phyloP scores from a whole-genome alignment of 1,140 invertebrate species.

The Macrocentrus cingulum region DNA sequence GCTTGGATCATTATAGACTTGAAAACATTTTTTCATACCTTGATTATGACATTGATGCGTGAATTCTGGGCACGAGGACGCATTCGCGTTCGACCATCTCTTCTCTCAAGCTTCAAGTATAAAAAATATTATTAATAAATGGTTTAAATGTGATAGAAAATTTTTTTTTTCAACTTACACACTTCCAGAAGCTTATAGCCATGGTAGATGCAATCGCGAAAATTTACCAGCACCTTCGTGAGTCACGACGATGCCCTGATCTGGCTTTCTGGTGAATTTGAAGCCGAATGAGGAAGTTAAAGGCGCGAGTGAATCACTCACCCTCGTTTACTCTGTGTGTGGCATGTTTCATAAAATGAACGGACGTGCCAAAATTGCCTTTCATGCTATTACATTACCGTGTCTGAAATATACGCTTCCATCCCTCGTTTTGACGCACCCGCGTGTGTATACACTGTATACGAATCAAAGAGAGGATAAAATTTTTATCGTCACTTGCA shows the following conservation, averaged over 20 bases:
- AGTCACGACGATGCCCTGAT: slow-evolving; percentile 6
- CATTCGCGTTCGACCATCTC: background rate
- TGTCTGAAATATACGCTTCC: slow-evolving; percentile 1
- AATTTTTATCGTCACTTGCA: slow-evolving; percentile 20
- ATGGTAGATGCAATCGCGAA: slow-evolving; percentile 15
- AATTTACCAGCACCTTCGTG: slow-evolving; percentile 9
- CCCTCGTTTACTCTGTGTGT: slow-evolving; percentile 6
- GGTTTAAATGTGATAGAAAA: background rate
- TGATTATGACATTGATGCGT: background rate
- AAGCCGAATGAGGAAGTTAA: slow-evolving; percentile 7
- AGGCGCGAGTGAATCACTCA: slow-evolving; percentile 4
- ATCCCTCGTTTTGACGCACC: background rate
- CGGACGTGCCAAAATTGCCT: slow-evolving; percentile 17
- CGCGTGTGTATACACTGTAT: background rate
- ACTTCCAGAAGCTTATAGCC: slow-evolving; percentile 30
- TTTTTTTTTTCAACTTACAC: slow-evolving; percentile 16
- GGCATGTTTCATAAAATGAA: slow-evolving; percentile 19
- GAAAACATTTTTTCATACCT: too few species aligned
- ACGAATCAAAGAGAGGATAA: background rate
- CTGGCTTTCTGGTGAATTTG: slow-evolving; percentile 4
- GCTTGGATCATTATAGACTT: too few species aligned
- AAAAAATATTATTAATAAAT: background rate
- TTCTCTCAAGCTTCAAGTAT: slow-evolving; percentile 10
- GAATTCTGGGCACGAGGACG: background rate
- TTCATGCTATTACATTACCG: slow-evolving; percentile 5